Base-by-base conservation (phyloP, 2,113 vertebrate genomes). In the Cnemophilus loriae region DNA sequence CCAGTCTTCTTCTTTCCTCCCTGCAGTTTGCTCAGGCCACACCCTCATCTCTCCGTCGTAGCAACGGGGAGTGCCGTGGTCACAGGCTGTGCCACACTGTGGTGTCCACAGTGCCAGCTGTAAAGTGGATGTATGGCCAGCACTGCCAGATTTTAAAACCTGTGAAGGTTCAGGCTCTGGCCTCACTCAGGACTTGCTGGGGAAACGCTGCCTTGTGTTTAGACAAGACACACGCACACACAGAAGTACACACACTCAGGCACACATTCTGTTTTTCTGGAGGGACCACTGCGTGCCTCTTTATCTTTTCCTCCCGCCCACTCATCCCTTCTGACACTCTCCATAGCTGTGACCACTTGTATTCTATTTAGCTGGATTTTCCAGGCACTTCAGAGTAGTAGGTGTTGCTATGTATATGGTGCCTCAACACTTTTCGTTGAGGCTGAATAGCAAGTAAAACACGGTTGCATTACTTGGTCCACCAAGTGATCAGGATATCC, bases 321-420 rank as follows among this genome's bases (percentile, higher is more conserved):
- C 52, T 78, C 52, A 68, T 68, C 64, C 56, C 44, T 89, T 60
- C 77, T 91, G 80, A 83, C 60, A 74, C n/a, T 69, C 82, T 59
- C 70, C 33, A 18, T 28, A 68, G 73, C 56, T 92, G 76, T 90
- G 63, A 74, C 30, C 42, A 64, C 86, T 92, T 52, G 4, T 53
- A 33, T 55, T 92, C 87, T n/a, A 33, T 70, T 86, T 41, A 81
- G 78, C 55, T 47, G 81, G 70, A 70, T 89, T 69, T 95, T 94
- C 75, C 53, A 76, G 70, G 41, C 89, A 77, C 50, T 80, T 73
- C 49, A 46, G 64, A 42, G 44, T 42, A 78, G 57, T 77, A 67
- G 56, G 56, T 87, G 69, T 86, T 89, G 75, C n/a, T 75, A 32
- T 75, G 75, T 23, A 35, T 78, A 37, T 24, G 55, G 39, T 47